A percentile compares a stretch with the other conserved stretches of the same genome.
Conservation (phyloP, 2,888 invertebrate genomes). For the Dolomedes plantarius region DNA sequence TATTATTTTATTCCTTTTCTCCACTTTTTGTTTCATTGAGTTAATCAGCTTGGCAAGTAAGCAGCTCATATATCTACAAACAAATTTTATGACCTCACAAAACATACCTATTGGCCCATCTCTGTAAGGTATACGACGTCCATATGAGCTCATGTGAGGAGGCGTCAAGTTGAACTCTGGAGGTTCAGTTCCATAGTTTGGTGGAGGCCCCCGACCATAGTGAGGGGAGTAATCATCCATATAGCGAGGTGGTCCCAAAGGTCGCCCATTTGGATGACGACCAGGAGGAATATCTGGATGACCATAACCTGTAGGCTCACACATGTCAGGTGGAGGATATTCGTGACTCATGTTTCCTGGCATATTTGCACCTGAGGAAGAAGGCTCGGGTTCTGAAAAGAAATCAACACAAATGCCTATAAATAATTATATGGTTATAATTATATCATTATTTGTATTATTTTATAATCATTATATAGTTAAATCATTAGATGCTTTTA, state of each 20-base stretch:
- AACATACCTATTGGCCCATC: conserved; percentile 45
- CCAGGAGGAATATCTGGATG: conserved; percentile 69
- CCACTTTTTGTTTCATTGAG: too few species aligned
- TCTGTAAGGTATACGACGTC: conserved; percentile 74
- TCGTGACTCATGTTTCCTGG: conserved; percentile 4
- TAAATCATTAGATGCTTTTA: too few species aligned
- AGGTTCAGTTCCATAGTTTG: conserved; percentile 74
- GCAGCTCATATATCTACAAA: too few species aligned
- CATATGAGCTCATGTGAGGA: conserved; percentile 75
- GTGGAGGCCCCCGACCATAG: conserved; percentile 76
- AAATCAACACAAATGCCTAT: too few species aligned
- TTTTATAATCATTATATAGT: too few species aligned
- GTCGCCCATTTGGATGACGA: conserved; percentile 67
- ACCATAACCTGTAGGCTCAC: conserved; percentile 36
- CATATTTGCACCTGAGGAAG: background rate
- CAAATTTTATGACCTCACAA: too few species aligned
- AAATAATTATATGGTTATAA: too few species aligned
- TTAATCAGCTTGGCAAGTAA: too few species aligned
- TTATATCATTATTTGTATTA: too few species aligned
- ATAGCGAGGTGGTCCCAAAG: conserved; percentile 46
- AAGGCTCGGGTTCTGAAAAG: background rate
- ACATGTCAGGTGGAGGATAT: conserved; percentile 43
- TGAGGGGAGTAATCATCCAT: conserved; percentile 71
- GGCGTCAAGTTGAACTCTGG: conserved; percentile 74
- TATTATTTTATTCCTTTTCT: too few species aligned